Percentiles rank a stretch among this genome's conserved stretches.
Conservation (phyloP, 2,113 vertebrate species). For the Corydoras sp. region DNA sequence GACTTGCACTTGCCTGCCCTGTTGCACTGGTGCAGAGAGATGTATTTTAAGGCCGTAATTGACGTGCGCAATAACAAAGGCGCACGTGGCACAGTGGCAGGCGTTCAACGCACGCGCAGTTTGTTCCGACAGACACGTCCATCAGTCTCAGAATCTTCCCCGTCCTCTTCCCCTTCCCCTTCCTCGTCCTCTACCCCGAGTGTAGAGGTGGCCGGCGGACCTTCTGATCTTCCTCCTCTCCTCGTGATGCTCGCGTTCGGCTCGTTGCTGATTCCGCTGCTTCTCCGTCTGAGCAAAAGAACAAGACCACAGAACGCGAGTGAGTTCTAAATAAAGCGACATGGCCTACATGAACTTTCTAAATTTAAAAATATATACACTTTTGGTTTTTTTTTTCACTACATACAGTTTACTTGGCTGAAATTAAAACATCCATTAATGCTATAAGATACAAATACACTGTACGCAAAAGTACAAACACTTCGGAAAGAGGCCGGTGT, state of each 20-base stretch:
- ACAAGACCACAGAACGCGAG: not conserved
- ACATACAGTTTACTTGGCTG: no score
- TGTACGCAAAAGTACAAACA: no score
- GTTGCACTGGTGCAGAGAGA: not conserved
- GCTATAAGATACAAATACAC: no score
- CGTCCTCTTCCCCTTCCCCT: constrained; percentile 43
- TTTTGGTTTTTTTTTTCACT: no score
- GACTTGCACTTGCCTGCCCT: constrained; percentile 5
- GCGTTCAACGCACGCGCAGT: not conserved
- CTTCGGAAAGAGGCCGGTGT: no score
- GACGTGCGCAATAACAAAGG: not conserved
- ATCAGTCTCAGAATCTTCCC: constrained; percentile 48
- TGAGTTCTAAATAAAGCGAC: no score
- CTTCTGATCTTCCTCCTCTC: constrained; percentile 84
- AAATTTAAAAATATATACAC: no score
- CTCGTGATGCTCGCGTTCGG: constrained; percentile 78
- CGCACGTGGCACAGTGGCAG: constrained; percentile 4
- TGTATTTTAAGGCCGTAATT: not conserved
- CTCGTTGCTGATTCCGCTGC: constrained; percentile 80
- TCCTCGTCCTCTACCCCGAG: constrained; percentile 51
- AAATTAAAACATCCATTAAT: no score
- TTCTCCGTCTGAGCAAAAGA: constrained; percentile 75
- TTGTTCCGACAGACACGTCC: not conserved
- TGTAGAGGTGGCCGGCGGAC: constrained; percentile 76
- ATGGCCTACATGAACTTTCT: no score